Evolutionary conservation across 2,888 invertebrate species (phyloP), one percentile per base, ranked within the genome.

Genomic region (Chamaedrilus cognettii): DNA sequence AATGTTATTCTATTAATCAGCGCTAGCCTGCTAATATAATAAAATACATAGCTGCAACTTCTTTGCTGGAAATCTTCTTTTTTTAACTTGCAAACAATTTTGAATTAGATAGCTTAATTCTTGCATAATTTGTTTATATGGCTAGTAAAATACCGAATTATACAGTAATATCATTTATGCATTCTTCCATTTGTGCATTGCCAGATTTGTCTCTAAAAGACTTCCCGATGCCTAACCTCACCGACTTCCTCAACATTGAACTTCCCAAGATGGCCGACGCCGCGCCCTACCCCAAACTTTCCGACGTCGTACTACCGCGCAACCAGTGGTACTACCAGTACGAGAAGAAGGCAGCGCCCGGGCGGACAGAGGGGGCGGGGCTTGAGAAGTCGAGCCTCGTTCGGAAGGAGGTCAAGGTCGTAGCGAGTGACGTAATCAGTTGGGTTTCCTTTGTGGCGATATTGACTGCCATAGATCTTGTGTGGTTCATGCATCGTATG

Each of bases 401-500:
- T 7, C 32, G 56, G 32, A 56, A 62, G 59, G 58, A 64, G 34
- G 11, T 55, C 23, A 70, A 65, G 55, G 52, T 63, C 52, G 62
- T 32, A n/a, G 62, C 67, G 1, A 57, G 61, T 49, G 64, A 70
- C 34, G 67, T 68, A 51, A 68, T 73, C 63, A 65, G 69, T 52
- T 74, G 72, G 69, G 52, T 64, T n/a, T 52, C 70, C 11, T 61
- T 74, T 30, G 68, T 81, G 32, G 75, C 70, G 33, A 69, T 75
- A 42, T 76, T 81, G 73, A 70, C 78, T 0, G 67, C 75, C 28
- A 77, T 82, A 26, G 82, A 82, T 70, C 34, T 78, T 1, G 64
- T 80, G n/a, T 78, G 80, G 77, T 75, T 82, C 63, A 63, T 79
- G 19, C 81, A 82, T 64, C 74, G 81, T 19, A 78, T 81, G 75